phyloP scores from a whole-genome alignment of 2,888 invertebrate species.

The Campoletis raptor region DNA sequence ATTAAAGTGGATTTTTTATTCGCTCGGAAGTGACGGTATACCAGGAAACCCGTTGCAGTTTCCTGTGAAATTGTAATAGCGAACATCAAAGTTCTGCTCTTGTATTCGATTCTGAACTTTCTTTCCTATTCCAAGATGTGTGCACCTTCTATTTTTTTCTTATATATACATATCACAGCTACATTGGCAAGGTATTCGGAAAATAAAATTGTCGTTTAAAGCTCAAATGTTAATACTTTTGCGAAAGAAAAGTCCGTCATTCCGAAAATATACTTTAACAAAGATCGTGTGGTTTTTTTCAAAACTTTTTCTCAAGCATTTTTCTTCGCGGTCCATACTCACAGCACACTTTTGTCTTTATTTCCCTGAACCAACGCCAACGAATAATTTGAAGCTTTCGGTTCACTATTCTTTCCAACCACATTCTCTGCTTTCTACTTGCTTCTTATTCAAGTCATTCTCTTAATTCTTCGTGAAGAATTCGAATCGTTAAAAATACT shows the following conservation, averaged over 20 bases:
- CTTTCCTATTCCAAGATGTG: neutral
- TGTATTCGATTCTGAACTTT: constrained; percentile 6
- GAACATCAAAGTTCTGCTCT: neutral
- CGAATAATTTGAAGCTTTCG: neutral
- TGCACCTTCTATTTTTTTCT: neutral
- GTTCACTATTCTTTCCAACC: no score
- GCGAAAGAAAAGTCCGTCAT: neutral
- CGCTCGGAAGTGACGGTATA: neutral
- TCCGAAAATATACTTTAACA: neutral
- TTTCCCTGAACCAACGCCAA: neutral
- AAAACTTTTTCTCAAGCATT: neutral
- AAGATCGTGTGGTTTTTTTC: neutral
- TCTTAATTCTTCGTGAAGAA: neutral
- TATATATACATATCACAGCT: neutral
- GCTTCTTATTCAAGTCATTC: neutral
- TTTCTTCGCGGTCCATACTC: no score
- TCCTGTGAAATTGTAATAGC: constrained; percentile 4
- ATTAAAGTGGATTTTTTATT: neutral
- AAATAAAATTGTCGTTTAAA: neutral
- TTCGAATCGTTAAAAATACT: neutral
- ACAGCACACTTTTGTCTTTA: no score
- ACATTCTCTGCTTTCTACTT: no score
- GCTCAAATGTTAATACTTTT: neutral
- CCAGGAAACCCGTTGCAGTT: neutral
- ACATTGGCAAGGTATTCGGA: neutral